Evolutionary conservation across 2,797 vertebrate species (phyloP).

Genomic region (Enteromius mattozi): DNA sequence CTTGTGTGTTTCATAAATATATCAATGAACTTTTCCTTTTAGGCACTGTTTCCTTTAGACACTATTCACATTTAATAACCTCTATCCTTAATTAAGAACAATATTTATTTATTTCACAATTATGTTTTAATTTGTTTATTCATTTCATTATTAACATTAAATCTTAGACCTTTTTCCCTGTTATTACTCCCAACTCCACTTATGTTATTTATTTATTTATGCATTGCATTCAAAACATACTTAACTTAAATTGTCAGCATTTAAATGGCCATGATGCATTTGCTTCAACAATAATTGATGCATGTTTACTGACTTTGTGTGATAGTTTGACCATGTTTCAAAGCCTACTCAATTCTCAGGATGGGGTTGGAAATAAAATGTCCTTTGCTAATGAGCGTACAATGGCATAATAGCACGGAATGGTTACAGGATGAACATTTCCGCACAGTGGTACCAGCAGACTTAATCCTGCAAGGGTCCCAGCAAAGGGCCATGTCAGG

Average conservation of each 20-base stretch:
- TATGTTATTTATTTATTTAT: background rate
- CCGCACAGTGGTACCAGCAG: conserved; percentile 20
- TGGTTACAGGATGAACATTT: background rate
- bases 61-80: background rate
- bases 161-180: background rate
- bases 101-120: background rate
- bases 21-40: background rate
- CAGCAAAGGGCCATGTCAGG: conserved; percentile 37
- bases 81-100: background rate
- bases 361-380: background rate
- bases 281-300: background rate
- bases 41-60: background rate
- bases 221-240: background rate
- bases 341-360: background rate
- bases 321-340: background rate
- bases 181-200: background rate
- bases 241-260: background rate
- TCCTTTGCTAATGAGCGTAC: conserved; percentile 10
- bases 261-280: background rate
- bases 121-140: background rate
- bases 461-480: conserved; percentile 30
- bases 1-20: background rate
- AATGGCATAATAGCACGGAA: background rate
- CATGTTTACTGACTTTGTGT: background rate
- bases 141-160: background rate